phyloP scores from a whole-genome alignment of 2,113 vertebrate genomes.

The Phrynosoma platyrhinos region DNA sequence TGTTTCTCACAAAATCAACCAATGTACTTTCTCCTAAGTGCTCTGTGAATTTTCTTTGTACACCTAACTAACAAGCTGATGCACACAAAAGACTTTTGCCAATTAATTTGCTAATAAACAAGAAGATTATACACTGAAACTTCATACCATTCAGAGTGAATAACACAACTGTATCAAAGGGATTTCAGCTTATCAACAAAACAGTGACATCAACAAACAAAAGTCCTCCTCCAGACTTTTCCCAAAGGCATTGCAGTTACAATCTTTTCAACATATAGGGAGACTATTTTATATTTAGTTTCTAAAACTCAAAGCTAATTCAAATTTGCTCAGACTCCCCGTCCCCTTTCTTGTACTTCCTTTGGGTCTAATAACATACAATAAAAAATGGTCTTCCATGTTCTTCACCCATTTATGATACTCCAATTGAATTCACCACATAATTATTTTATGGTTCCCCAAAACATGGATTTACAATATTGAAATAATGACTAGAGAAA shows the following conservation, averaged over 20 bases:
- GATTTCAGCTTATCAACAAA: conserved; percentile 11
- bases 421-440: background rate
- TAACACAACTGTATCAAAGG: background rate
- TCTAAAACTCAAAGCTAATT: background rate
- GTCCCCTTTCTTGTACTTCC: background rate
- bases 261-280: conserved; percentile 11
- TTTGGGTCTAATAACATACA: background rate
- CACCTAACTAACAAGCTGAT: conserved; percentile 3
- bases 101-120: conserved; percentile 13
- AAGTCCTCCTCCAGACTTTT: background rate
- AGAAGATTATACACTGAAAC: conserved; percentile 8
- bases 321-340: background rate
- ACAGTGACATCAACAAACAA: conserved; percentile 9
- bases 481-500: background rate
- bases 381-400: background rate
- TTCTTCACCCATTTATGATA: background rate
- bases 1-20: background rate
- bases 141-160: background rate
- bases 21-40: background rate
- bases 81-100: background rate
- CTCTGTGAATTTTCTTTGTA: conserved; percentile 1
- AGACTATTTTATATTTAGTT: background rate
- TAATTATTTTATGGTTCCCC: background rate
- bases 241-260: background rate
- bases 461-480: too few relatives aligned